Base-by-base conservation (phyloP, 2,797 vertebrate genomes). In the Sparus aurata region DNA sequence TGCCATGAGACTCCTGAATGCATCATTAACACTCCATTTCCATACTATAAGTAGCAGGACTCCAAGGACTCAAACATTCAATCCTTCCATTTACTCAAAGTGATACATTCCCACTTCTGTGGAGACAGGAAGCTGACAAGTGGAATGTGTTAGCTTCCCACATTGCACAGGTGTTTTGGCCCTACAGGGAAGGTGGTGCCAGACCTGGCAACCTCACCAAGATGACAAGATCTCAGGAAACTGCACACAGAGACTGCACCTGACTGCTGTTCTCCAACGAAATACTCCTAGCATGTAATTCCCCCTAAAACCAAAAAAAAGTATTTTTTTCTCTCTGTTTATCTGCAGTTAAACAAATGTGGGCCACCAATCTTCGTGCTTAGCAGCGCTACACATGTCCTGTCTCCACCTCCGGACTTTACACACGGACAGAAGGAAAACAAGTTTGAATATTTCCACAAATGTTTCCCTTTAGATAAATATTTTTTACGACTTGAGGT, bases 391-490 rank as follows among this genome's bases (percentile, higher is more conserved):
- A 41, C 69, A 16, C 20, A 34, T 68, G 20, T 69, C 64, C 49
- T 5, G 53, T 47, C 53, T 70, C 17, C 17, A 34, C 23, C 64
- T 20, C n/a, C 52, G 16, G 10, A 27, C 34, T 23, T 23, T 22
- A 45, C 13, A 17, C 43, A 38, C 27, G 25, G 3, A 18, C 59
- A 45, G 22, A 59, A 47, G 2, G 41, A 55, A 54, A 75, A 57
- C 53, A 46, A 58, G 50, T 23, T 18, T 50, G 7, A 22, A 22
- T 27, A 15, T 49, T 23, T 61, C 43, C 27, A 5, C 34, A 20
- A 72, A 72, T 57, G 46, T 69, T 64, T 23, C 27, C 1, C 22
- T 5, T 72, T 34, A 12, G 57, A 66, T 55, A 60, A 69, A 80
- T 67, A 43, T 54, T 67, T 63, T 66, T 46, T 12, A 1, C 30